These are phyloP conservation scores for Stomatorhinus ivindoensis DNA, from an alignment of 2,113 vertebrate genomes.

Conservation along the genomic window DNA sequence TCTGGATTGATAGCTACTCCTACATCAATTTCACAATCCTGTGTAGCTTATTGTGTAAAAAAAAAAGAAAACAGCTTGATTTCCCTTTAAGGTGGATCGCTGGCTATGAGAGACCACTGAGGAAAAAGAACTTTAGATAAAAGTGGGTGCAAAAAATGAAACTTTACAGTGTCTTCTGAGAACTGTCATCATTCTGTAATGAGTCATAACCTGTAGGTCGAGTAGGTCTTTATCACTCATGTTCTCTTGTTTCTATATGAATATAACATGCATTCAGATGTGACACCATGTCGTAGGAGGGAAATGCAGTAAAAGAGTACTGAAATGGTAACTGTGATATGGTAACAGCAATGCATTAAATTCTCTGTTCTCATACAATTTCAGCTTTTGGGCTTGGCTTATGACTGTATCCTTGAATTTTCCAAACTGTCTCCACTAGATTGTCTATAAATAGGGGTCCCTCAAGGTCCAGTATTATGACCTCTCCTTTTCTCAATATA, in stretches of 20 bases:
- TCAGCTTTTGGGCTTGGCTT: neutral
- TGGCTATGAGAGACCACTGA: neutral
- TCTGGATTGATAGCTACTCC: neutral
- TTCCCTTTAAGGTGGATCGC: neutral
- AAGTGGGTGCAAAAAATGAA: slow-evolving; percentile 3
- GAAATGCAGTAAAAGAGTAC: neutral
- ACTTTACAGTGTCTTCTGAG: slow-evolving; percentile 4
- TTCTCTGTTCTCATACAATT: neutral
- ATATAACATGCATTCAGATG: neutral
- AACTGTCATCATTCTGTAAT: neutral
- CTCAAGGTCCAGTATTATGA: neutral
- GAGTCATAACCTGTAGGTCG: neutral
- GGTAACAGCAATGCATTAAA: neutral
- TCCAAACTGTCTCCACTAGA: neutral
- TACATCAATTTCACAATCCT: neutral
- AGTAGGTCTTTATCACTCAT: neutral
- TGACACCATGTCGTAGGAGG: slow-evolving; percentile 13
- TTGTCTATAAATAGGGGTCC: neutral
- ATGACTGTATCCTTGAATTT: neutral
- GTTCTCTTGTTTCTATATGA: neutral
- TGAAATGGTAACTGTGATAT: neutral
- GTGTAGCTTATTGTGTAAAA: neutral
- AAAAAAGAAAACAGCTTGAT: neutral
- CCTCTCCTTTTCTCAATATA: neutral
- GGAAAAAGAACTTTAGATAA: neutral